A percentile compares a stretch with the other conserved stretches of the same genome.
phyloP scores from a whole-genome alignment of 1,140 invertebrate genomes.

The Polypedilum pembai region DNA sequence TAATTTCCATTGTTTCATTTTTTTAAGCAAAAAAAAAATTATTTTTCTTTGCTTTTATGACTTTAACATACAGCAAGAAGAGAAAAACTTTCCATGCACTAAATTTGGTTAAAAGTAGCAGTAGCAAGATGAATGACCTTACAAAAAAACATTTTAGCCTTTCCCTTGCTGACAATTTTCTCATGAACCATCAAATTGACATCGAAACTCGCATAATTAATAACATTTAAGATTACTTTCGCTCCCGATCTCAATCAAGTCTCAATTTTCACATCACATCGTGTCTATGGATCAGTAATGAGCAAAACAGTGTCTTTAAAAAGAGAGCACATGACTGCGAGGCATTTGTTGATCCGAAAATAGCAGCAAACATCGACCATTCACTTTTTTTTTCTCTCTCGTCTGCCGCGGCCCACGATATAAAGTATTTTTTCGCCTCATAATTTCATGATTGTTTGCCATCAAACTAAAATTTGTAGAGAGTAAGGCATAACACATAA shows the following conservation, averaged over 20 bases:
- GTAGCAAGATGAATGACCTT: not conserved
- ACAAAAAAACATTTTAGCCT: not conserved
- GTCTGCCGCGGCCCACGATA: not conserved
- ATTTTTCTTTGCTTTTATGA: not conserved
- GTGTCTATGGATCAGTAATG: not conserved
- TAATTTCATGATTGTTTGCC: not conserved
- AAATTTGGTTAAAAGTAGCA: not conserved
- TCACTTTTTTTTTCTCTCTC: not conserved
- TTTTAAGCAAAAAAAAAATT: not conserved
- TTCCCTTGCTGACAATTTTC: not conserved
- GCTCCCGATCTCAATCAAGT: not conserved
- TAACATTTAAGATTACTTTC: constrained; percentile 18
- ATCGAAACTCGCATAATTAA: not conserved
- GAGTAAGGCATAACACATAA: too few relatives aligned
- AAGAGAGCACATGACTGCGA: constrained; percentile 1
- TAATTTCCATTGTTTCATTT: constrained; percentile 9
- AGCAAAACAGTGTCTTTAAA: not conserved
- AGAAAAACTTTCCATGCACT: constrained; percentile 12
- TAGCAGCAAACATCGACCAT: not conserved
- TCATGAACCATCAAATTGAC: not conserved
- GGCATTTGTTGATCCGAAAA: not conserved
- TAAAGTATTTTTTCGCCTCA: not conserved
- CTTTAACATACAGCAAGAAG: not conserved
- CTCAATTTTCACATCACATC: not conserved
- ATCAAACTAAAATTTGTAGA: not conserved